phyloP scores from a whole-genome alignment of 2,797 vertebrate species.

The Ceryle rudis region DNA sequence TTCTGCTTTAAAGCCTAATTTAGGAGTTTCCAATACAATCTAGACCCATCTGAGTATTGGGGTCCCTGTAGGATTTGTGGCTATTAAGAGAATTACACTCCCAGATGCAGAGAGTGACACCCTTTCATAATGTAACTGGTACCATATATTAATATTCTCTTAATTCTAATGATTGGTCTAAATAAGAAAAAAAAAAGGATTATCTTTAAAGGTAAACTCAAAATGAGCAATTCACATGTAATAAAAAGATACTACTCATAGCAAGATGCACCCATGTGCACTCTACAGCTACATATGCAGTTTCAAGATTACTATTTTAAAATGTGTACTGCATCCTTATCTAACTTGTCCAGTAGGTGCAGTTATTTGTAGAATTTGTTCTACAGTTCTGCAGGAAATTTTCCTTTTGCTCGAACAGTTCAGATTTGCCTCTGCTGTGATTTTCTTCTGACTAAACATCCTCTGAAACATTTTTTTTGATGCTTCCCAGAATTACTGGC shows the following conservation, averaged over 20 bases:
- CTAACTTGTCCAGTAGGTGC: conserved; percentile 58
- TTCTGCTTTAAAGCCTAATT: neutral
- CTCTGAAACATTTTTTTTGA: conserved; percentile 40
- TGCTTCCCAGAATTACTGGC: conserved; percentile 47
- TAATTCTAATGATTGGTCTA: neutral
- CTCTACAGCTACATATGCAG: conserved; percentile 10
- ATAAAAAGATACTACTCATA: neutral
- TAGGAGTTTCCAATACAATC: neutral
- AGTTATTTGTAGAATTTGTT: conserved; percentile 69
- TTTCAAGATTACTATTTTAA: conserved; percentile 62
- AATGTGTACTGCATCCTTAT: conserved; percentile 56
- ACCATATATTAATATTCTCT: neutral
- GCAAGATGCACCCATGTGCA: neutral
- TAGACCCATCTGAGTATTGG: neutral
- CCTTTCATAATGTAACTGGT: neutral
- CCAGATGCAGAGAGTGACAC: neutral
- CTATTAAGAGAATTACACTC: neutral
- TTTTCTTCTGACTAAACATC: conserved; percentile 63
- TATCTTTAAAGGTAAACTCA: conserved; percentile 15
- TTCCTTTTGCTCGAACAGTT: conserved; percentile 32
- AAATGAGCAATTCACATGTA: neutral
- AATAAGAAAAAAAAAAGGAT: neutral
- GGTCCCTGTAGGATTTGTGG: neutral
- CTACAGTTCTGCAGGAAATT: conserved; percentile 59
- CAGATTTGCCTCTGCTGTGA: conserved; percentile 48